Evolutionary conservation across 2,797 vertebrate species (phyloP).

Genomic region (Anguilla marmorata): DNA sequence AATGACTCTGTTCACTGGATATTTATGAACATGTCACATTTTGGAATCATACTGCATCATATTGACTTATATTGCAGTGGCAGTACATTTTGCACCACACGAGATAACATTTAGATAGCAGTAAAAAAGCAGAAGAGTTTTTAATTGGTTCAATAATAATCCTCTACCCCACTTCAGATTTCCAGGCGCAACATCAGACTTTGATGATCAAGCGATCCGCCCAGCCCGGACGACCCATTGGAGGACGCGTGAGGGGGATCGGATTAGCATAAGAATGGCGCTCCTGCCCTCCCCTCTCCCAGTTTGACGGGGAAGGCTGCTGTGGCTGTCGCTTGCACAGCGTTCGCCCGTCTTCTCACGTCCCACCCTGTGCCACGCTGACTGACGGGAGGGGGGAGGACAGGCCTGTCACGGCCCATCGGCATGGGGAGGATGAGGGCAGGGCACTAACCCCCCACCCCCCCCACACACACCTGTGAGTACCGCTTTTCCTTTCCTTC

Average conservation of each 20-base stretch:
- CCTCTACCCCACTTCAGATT: conserved; percentile 22
- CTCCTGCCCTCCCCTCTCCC: conserved; percentile 11
- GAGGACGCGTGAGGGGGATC: conserved; percentile 29
- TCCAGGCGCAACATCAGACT: conserved; percentile 30
- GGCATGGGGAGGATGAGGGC: background rate
- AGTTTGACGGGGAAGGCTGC: conserved; percentile 1
- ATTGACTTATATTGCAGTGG: background rate
- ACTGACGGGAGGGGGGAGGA: background rate
- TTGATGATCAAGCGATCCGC: conserved; percentile 32
- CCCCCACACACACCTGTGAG: conserved; percentile 11
- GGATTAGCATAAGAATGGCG: conserved; percentile 55
- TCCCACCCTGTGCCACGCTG: conserved; percentile 29
- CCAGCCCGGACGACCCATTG: conserved; percentile 32
- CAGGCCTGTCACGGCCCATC: background rate
- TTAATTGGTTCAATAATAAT: conserved; percentile 16
- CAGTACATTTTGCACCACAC: background rate
- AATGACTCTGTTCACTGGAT: background rate
- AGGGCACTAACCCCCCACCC: background rate
- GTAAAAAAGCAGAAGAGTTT: background rate
- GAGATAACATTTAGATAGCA: background rate
- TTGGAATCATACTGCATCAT: background rate
- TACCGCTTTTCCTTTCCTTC: background rate
- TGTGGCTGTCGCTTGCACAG: background rate
- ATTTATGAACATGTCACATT: background rate
- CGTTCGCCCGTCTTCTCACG: background rate